Conservation (phyloP, 1,140 invertebrate genomes). For the Drosophila lowei region DNA sequence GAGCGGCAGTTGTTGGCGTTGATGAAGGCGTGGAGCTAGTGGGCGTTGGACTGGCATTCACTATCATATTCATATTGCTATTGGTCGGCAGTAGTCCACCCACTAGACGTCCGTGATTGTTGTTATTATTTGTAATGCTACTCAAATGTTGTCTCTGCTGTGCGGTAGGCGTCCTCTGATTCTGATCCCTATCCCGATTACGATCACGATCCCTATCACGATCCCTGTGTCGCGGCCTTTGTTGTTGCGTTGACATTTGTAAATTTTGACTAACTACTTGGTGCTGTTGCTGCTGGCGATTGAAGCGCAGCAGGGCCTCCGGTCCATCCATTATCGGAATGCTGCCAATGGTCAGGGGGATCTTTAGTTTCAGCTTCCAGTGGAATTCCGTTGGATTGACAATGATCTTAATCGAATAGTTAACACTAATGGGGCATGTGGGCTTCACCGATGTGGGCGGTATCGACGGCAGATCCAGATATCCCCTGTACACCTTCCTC, state of each 20-base stretch:
- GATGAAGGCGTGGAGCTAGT: conserved; percentile 55
- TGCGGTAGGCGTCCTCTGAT: conserved; percentile 32
- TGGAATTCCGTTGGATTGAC: conserved; percentile 83
- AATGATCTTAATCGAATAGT: conserved; percentile 87
- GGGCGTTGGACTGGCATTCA: conserved; percentile 42
- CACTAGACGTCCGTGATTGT: conserved; percentile 47
- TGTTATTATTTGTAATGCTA: conserved; percentile 40
- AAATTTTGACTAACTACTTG: conserved; percentile 79
- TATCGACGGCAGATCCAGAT: conserved; percentile 87
- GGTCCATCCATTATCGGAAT: conserved; percentile 84
- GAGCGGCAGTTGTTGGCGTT: conserved; percentile 72
- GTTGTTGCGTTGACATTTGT: conserved; percentile 66
- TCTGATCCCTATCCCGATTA: conserved; percentile 4
- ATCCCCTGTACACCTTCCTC: conserved; percentile 76
- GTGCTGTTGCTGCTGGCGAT: conserved; percentile 75
- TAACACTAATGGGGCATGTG: conserved; percentile 88
- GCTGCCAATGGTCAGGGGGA: conserved; percentile 85
- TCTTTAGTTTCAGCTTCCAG: conserved; percentile 84
- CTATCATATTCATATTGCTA: conserved; percentile 53
- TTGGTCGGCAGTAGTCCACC: conserved; percentile 67
- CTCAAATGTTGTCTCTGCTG: conserved; percentile 42
- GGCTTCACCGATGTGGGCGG: conserved; percentile 89
- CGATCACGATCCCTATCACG: conserved; percentile 8
- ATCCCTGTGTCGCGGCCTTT: conserved; percentile 20
- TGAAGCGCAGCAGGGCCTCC: conserved; percentile 59